Evolutionary conservation across 2,888 invertebrate genomes (phyloP), one percentile per base, ranked within the genome.

Genomic region (Biston betularia): DNA sequence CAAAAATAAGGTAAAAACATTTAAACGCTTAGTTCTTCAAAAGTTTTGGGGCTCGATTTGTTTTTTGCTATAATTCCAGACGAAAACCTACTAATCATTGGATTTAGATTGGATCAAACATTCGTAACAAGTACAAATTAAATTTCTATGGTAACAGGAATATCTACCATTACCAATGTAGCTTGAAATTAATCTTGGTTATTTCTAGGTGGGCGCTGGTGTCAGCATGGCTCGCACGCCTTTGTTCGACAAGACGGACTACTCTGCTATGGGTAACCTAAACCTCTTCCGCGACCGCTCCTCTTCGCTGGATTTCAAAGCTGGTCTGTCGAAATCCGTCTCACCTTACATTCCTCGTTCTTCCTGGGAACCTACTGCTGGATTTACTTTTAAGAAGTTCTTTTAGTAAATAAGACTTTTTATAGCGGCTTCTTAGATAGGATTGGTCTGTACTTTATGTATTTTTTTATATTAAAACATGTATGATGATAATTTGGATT

Each of bases 251-350:
- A 73, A 79, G 45, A 86, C 83, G 0, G 85, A 85, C 65, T 81
- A 81, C 71, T 83, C 84, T 0, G 81, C 81, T 0, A 76, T 45
- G 14, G 85, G 85, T 0, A 86, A 85, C 46, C 63, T 85, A 52
- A 86, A 86, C 70, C 60, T 86, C 35, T 84, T 82, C 72, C 77
- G 72, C 1, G 62, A 57, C 6, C 76, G 70, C 0, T 57, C 69
- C 42, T 73, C 74, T 0, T 83, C 86, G 1, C 56, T 86, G n/a
- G 86, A 86, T 74, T 79, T 86, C 48, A 84, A 77, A 62, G 85
- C 86, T 35, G 86, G 85, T 0, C 55, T 79, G 15, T 75, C 77
- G 57, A 82, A 79, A 60, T 82, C 84, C 5, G 72, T 81, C 12
- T 81, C 83, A 0, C 85, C 86, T 0, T 80, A 71, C 59, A 72